phyloP scores from a whole-genome alignment of 2,888 invertebrate species.

The Zhuqinia jingwanae region DNA sequence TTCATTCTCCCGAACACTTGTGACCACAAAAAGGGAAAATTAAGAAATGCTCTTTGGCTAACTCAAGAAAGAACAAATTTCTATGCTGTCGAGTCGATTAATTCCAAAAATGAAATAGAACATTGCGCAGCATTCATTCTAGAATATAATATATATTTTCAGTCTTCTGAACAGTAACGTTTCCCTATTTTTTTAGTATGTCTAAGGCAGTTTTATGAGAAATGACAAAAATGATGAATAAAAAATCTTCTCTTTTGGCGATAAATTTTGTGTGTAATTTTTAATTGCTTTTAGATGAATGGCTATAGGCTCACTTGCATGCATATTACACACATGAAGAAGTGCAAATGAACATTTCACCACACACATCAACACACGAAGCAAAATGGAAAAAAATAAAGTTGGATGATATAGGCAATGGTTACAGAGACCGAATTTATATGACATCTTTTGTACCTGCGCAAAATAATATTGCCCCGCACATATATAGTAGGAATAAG shows the following conservation, averaged over 20 bases:
- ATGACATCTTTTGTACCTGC: not conserved
- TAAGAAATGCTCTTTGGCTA: not conserved
- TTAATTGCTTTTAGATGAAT: constrained; percentile 57
- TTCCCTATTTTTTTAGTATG: no score
- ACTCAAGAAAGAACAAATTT: not conserved
- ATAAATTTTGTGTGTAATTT: constrained; percentile 27
- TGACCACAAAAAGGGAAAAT: not conserved
- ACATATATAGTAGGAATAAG: not conserved
- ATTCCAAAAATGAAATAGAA: not conserved
- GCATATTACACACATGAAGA: not conserved
- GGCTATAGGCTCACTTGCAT: not conserved
- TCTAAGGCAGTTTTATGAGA: no score
- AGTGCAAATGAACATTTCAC: not conserved
- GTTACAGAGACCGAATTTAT: no score
- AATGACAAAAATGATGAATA: not conserved
- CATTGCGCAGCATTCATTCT: not conserved
- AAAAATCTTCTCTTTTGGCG: not conserved
- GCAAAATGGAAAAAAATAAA: no score
- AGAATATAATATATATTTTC: not conserved
- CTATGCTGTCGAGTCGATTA: not conserved
- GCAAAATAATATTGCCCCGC: not conserved
- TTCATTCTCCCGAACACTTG: not conserved
- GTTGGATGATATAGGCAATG: no score
- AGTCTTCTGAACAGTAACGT: not conserved
- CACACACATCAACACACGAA: not conserved